Evolutionary conservation across 2,797 vertebrate species (phyloP), one percentile per base, ranked within the genome.

Genomic region (Pangasius djambal): DNA sequence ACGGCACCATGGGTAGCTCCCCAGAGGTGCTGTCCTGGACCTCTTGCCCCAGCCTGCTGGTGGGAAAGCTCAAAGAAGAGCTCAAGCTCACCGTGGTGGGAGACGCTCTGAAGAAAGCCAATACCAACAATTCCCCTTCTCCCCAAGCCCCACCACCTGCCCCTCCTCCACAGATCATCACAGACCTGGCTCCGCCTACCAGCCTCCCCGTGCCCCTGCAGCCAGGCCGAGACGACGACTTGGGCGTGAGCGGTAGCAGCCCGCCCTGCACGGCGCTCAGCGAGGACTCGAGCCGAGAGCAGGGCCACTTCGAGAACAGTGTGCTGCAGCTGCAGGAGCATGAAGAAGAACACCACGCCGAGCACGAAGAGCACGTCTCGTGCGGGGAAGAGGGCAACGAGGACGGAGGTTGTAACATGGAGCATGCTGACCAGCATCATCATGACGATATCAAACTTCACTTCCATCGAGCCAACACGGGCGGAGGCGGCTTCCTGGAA

Each of bases 21-120:
- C 98, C 98, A 83, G 98, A 99, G 96, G 97, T 94, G 95, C 97
- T 98, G 93, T 97, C 97, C 89, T 97, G 97, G 97, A 97, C 97
- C 92, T 97, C 97, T 94, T 97, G 98, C 90, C 97, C 97, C 57
- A 96, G 92, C 90, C 94, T 97, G n/a, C 92, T 97, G 22, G 95
- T 97, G 92, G 97, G 96, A 91, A 95, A 97, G 87, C 95, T 97
- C 89, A 97, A 97, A 94, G 98, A 99, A 93, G 97, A 97, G 94
- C 96, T 97, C 40, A 96, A 96, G 91, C 94, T 96, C 88, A 95
- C 94, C 0, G 96, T 96, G 48, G 95, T 94, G 0, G 96, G 95
- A 50, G 96, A 96, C 40, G 83, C 92, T 87, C 93, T 94, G 89
- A 97, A 97, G 93, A 96, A 97, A 91, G 94, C 93, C 34, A 94